Evolutionary conservation across 2,888 invertebrate genomes (phyloP), one percentile per base, ranked within the genome.

Genomic region (Esperia sulphurella): DNA sequence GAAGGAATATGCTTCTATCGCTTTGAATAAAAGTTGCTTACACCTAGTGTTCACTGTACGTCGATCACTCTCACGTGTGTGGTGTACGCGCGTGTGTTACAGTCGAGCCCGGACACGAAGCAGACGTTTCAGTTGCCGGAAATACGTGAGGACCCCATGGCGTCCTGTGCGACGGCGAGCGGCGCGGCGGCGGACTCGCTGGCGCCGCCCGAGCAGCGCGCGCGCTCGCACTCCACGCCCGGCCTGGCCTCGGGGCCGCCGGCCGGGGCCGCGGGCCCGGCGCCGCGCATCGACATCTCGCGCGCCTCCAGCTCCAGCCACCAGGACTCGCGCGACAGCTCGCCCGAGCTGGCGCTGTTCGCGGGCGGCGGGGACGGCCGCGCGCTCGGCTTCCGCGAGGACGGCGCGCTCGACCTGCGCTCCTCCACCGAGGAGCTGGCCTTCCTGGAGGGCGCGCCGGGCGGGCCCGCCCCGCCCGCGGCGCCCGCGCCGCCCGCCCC

Each of bases 381-480:
- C 38, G 89, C 83, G 49, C 79, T 91, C 28, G 93, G 92, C 51
- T 93, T 93, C 74, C 91, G 92, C 48, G 93, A 95, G 72, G 96
- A 96, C 79, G 96, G 96, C 64, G 93, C 95, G n/a, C 91, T 95
- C 50, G 96, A 97, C 69, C 80, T 97, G 60, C 92, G 96, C 61
- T 95, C 95, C 49, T 96, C 96, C 54, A 97, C 96, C 10, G 97
- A 97, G 79, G 97, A 97, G 83, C 90, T 97, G 54, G 95, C 95
- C 62, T 94, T 95, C 72, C 93, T 95, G 68, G 96, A 96, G 79
- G 75, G 73, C 13, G 76, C 76, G 14, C 82, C 83, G 7, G 74
- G 71, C 8, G 71, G 67, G 50, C 45, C 49, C 10, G 37, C 37
- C 12, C 49, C 45, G 47, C 47, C 33, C 9, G 31, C 46, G 8